Evolutionary conservation across 2,113 vertebrate species (phyloP).

Genomic region (Otolemur garnettii): DNA sequence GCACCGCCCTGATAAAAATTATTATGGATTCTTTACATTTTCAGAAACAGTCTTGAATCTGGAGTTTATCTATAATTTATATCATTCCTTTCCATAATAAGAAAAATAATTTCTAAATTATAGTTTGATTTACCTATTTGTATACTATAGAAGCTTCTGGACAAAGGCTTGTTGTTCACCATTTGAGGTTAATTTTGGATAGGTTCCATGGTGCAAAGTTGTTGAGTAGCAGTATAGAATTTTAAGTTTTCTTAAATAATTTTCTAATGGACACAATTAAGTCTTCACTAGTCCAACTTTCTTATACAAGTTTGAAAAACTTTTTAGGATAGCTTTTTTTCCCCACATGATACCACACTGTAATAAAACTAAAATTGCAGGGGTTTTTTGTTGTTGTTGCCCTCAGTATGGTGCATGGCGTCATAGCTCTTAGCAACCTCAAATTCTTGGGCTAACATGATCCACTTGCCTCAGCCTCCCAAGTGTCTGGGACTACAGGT

Average conservation of each 20-base stretch:
- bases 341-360: background rate
- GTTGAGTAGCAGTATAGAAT: conserved; percentile 32
- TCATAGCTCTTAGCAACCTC: too few relatives aligned
- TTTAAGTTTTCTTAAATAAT: conserved; percentile 48
- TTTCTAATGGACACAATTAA: conserved; percentile 32
- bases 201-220: background rate
- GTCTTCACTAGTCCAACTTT: conserved; percentile 38
- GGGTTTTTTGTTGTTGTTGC: background rate
- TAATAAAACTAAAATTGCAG: conserved; percentile 26
- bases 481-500: too few relatives aligned
- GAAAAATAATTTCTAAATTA: conserved; percentile 57
- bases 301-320: conserved; percentile 26
- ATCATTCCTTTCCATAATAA: conserved; percentile 1
- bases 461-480: too few relatives aligned
- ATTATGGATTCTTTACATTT: conserved; percentile 37
- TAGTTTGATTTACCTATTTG: conserved; percentile 2
- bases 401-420: too few relatives aligned
- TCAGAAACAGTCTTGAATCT: conserved; percentile 57
- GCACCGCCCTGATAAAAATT: background rate
- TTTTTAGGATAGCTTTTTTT: background rate
- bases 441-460: too few relatives aligned
- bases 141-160: conserved; percentile 24
- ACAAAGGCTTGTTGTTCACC: conserved; percentile 44
- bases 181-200: conserved; percentile 23
- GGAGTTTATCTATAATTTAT: conserved; percentile 27